Evolutionary conservation across 2,113 vertebrate species (phyloP).

Genomic region (Gymnocephalus cernua): DNA sequence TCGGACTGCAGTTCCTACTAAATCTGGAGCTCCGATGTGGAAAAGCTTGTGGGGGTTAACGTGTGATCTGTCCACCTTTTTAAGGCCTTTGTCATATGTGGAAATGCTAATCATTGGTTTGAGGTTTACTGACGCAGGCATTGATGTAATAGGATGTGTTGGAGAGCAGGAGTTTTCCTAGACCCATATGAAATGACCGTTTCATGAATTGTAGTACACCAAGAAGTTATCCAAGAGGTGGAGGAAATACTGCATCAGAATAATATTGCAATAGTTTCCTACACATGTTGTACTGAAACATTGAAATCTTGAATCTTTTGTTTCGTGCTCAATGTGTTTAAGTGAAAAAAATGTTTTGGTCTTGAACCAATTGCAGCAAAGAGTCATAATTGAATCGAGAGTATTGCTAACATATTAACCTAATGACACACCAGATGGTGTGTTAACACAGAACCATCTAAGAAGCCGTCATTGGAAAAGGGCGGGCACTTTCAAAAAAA

Average conservation of each 20-base stretch:
- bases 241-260: neutral
- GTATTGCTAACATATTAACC: no score
- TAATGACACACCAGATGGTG: no score
- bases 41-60: slow-evolving; percentile 59
- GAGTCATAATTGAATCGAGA: no score
- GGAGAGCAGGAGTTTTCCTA: slow-evolving; percentile 50
- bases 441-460: no score
- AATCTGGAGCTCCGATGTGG: slow-evolving; percentile 62
- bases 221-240: neutral
- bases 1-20: slow-evolving; percentile 54
- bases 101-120: slow-evolving; percentile 49
- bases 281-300: neutral
- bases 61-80: slow-evolving; percentile 66
- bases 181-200: slow-evolving; percentile 22
- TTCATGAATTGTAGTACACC: slow-evolving; percentile 19
- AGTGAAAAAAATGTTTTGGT: neutral
- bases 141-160: slow-evolving; percentile 59
- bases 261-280: neutral
- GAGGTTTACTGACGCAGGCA: slow-evolving; percentile 65
- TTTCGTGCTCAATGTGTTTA: neutral
- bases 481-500: no score
- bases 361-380: neutral
- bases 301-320: neutral
- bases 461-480: no score
- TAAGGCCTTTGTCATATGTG: slow-evolving; percentile 39